Base-by-base conservation (phyloP, 2,888 invertebrate species). In the Conomelus anceps region DNA sequence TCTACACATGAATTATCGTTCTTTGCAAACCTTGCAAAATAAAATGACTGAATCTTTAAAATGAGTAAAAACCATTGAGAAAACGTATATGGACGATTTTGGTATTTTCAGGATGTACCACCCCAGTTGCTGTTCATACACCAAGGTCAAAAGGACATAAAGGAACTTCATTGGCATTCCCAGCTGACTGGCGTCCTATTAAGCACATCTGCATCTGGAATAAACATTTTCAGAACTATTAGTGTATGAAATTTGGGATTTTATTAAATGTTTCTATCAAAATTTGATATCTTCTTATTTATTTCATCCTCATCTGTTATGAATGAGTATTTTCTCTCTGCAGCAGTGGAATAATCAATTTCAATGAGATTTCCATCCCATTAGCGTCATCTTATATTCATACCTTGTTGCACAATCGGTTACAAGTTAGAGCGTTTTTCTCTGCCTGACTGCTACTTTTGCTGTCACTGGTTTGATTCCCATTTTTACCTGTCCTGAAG, bases 91-190 rank as follows among this genome's bases (percentile, higher is more conserved):
- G n/a, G 20, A n/a, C 13, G n/a, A 63, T 63, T 89, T 92, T 91
- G 91, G 92, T 91, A 92, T 91, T 93, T 95, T 0, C 94, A 96
- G 95, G 96, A 96, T 92, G 94, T 99, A 89, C 99, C 99, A 24
- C 98, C 99, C 0, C 99, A 99, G 93, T 94, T 99, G 87, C 94
- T 99, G 90, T 99, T 99, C 93, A 98, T 99, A 91, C 99, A 99
- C 93, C 98, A 99, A 94, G 99, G 99, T 85, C 99, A 99, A 93
- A 97, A 96, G 90, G 99, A 99, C 93, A 97, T 99, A 89, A 99
- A 99, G 93, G 99, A 99, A 94, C 94, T 99, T 29, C 99, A 99
- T 93, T 99, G 99, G 99, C 99, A 99, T 94, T 96, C 96, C 24
- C 99, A 99, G 94, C 95, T 99, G 91, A 97, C 99, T 0, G 99